These are phyloP conservation scores for Meriones psammophilus DNA, from an alignment of 2,797 vertebrate genomes.

Conservation along the genomic window DNA sequence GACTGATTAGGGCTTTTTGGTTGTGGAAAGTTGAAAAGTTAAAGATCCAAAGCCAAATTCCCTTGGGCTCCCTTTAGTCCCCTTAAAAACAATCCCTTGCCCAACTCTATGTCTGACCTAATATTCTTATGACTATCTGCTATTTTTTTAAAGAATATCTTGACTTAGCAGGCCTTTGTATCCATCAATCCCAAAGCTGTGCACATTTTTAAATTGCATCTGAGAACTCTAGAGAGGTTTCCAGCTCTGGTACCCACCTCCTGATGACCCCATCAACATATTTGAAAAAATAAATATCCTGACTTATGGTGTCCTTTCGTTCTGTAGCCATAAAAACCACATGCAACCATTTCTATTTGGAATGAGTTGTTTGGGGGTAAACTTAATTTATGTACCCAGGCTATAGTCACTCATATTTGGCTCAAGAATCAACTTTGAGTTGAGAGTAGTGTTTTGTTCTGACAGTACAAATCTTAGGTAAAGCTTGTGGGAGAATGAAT, in stretches of 20 bases:
- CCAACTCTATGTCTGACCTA: neutral
- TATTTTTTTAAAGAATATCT: neutral
- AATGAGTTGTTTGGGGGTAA: neutral
- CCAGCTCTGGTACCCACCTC: neutral
- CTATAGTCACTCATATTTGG: neutral
- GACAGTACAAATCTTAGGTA: neutral
- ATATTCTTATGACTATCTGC: neutral
- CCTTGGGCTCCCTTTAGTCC: neutral
- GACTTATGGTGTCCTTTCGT: neutral
- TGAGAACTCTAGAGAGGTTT: neutral
- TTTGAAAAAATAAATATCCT: no score
- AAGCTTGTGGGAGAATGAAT: slow-evolving; percentile 1
- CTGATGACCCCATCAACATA: neutral
- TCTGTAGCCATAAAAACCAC: neutral
- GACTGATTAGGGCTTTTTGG: no score
- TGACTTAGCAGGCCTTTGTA: neutral
- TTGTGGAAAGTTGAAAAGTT: neutral
- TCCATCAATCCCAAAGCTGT: neutral
- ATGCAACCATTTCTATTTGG: neutral
- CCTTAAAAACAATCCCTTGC: neutral
- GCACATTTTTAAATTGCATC: neutral
- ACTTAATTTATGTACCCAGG: neutral
- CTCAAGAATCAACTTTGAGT: neutral
- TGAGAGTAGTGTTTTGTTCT: neutral
- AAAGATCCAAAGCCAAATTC: neutral